Conservation (phyloP, 2,113 vertebrate genomes). For the Pangasianodon hypophthalmus region DNA sequence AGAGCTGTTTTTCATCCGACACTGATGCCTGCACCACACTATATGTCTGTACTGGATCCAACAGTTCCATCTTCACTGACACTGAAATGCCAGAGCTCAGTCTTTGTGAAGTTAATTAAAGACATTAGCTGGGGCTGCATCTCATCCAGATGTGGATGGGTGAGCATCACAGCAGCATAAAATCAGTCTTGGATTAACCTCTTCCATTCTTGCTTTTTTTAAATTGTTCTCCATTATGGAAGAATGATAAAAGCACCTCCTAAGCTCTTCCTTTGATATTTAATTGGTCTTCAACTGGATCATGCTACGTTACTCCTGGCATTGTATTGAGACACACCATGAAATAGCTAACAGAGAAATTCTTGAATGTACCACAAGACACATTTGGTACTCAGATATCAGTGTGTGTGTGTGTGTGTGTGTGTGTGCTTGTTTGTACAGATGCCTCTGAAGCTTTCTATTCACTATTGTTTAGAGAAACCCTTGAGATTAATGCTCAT, state of each 20-base stretch:
- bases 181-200: conserved; percentile 15
- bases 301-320: background rate
- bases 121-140: background rate
- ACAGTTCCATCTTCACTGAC: background rate
- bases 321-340: background rate
- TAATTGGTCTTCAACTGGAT: background rate
- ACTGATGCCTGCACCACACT: background rate
- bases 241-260: background rate
- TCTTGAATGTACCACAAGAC: background rate
- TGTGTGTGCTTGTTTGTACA: background rate
- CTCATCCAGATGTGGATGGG: conserved; percentile 2
- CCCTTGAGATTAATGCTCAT: background rate
- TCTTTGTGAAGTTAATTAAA: conserved; percentile 31
- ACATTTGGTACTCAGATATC: background rate
- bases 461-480: background rate
- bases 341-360: background rate
- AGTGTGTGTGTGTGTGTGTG: background rate
- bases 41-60: background rate
- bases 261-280: background rate
- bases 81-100: background rate
- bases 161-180: background rate
- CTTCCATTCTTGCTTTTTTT: background rate
- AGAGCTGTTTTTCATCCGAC: conserved; percentile 14
- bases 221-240: background rate
- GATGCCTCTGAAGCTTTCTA: background rate